Evolutionary conservation across 2,113 vertebrate genomes (phyloP).

Genomic region (Cephalopterus ornatus): DNA sequence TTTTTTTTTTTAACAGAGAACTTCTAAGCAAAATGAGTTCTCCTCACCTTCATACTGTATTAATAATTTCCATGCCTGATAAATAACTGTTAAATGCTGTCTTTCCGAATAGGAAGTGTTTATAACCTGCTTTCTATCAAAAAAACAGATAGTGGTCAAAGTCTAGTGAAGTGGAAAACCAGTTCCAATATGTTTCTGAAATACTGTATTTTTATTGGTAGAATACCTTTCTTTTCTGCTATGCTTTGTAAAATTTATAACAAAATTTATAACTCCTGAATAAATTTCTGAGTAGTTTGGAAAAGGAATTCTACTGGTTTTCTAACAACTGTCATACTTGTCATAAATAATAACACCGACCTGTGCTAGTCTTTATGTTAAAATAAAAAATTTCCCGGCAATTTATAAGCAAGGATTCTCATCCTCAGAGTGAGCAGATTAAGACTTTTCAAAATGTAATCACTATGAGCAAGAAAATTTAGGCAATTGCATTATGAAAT

Average conservation of each 20-base stretch:
- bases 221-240: neutral
- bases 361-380: neutral
- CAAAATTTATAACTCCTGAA: neutral
- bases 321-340: fast-evolving
- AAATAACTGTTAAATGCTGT: neutral
- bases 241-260: neutral
- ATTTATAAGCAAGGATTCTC: neutral
- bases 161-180: neutral
- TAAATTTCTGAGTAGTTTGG: neutral
- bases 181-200: neutral
- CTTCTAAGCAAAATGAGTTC: neutral
- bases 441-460: neutral
- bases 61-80: neutral
- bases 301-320: neutral
- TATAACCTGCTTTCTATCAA: neutral
- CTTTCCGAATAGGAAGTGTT: neutral
- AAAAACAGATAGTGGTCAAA: neutral
- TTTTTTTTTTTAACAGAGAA: neutral
- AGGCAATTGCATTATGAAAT: neutral
- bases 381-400: neutral
- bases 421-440: neutral
- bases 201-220: neutral
- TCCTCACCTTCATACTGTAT: neutral
- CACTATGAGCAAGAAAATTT: neutral
- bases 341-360: neutral